Evolutionary conservation across 1,140 invertebrate genomes (phyloP), one percentile per base, ranked within the genome.

Genomic region (Ctenoplectra terminalis): DNA sequence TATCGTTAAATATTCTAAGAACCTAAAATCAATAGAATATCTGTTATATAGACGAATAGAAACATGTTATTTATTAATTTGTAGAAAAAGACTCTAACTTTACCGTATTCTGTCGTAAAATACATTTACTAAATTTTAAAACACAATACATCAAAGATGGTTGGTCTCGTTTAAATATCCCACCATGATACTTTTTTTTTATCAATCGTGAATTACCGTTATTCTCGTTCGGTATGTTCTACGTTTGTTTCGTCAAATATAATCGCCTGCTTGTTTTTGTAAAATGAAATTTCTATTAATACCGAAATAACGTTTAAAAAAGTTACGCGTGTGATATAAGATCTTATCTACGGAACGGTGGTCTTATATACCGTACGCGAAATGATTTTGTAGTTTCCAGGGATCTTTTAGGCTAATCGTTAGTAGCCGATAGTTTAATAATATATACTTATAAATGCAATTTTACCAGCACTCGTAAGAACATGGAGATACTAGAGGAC

Each of bases 401-500:
- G 1, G 0, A 6, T 20, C 13, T 9, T 34, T 56, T n/a, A 26
- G 11, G 1, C 17, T 81, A 83, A 83, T 63, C 78, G 75, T n/a
- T 3, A 48, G 9, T 56, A 6, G 15, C 5, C 37, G 31, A 52
- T 40, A 29, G 5, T 34, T 46, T 7, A 46, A 37, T 31, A 1
- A 23, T 20, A 29, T 63, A 2, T 6, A 20, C 17, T 5, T 48
- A 31, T 54, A 26, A 34, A 9, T 46, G 5, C 2, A n/a, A 8
- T 48, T 26, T 54, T 23, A 20, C 20, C 31, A 43, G 3, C 46
- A 1, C 20, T 52, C 26, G 1, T 26, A 1, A 9, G 17, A 82
- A 63, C 8, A 93, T 94, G 92, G 83, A 89, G 52, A 67, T 91
- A 20, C 74, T 93, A 1, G 87, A 92, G 8, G 89, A 94, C 81